Percentiles rank a stretch among this genome's conserved stretches.
These are phyloP conservation scores for Catamblyrhynchus diadema DNA, from an alignment of 2,797 vertebrate species.

Conservation along the genomic window DNA sequence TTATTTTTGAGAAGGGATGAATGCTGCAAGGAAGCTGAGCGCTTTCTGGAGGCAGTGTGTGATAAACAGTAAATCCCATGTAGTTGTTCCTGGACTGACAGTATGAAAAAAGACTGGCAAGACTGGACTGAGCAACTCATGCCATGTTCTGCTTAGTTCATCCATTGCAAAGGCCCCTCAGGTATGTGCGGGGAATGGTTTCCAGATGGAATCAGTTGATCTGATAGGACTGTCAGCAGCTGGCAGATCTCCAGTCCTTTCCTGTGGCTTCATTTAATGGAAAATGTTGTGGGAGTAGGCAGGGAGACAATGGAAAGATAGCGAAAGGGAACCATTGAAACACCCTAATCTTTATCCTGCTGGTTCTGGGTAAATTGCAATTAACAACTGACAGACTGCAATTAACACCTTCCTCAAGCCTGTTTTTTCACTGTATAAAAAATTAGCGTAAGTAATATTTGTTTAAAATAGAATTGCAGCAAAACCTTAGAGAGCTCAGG, in stretches of 20 bases:
- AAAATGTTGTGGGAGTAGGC: background rate
- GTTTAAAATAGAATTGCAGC: background rate
- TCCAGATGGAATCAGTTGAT: background rate
- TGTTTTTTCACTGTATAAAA: background rate
- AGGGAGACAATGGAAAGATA: background rate
- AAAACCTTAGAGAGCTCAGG: background rate
- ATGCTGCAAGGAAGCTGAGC: background rate
- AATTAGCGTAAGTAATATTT: background rate
- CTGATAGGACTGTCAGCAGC: background rate
- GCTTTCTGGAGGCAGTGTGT: background rate
- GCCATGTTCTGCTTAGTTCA: background rate
- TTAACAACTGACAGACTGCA: background rate
- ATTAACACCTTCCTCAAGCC: background rate
- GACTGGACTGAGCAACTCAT: background rate
- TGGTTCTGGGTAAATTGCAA: background rate
- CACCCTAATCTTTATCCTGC: background rate
- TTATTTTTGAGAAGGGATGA: background rate
- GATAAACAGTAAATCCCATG: background rate
- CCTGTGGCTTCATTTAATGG: background rate
- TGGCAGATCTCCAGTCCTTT: background rate
- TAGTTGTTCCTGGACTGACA: background rate
- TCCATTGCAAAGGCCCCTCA: background rate
- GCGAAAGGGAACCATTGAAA: background rate
- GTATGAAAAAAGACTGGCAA: background rate
- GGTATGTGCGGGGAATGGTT: background rate